Percentiles rank a stretch among this genome's conserved stretches.
Evolutionary conservation across 2,113 vertebrate genomes (phyloP).

Genomic region (Phylloscopus trochilus): DNA sequence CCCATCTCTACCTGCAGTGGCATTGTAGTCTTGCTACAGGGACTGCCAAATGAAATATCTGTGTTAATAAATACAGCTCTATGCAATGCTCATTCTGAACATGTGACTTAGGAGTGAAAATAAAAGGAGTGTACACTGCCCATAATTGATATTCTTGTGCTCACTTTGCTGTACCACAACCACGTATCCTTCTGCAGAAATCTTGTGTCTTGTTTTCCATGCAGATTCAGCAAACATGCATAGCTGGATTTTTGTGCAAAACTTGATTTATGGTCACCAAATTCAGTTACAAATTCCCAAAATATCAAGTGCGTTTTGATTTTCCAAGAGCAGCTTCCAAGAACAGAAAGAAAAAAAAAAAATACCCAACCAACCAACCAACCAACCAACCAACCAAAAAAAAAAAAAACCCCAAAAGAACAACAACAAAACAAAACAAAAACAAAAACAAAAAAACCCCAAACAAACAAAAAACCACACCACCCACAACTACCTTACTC

Average conservation of each 20-base stretch:
- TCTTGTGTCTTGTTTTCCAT: neutral
- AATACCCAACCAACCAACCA: neutral
- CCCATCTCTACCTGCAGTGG: neutral
- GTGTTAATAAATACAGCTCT: slow-evolving; percentile 53
- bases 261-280: slow-evolving; percentile 25
- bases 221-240: slow-evolving; percentile 18
- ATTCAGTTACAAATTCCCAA: slow-evolving; percentile 57
- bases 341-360: neutral
- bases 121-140: slow-evolving; percentile 4
- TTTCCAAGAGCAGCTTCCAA: slow-evolving; percentile 20
- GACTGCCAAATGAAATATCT: slow-evolving; percentile 41
- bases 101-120: neutral
- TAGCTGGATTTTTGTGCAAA: neutral
- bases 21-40: slow-evolving; percentile 48
- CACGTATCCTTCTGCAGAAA: neutral
- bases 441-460: too few relatives aligned
- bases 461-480: too few relatives aligned
- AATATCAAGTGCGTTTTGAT: slow-evolving; percentile 66
- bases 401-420: too few relatives aligned
- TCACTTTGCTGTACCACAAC: neutral
- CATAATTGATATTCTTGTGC: slow-evolving; percentile 26
- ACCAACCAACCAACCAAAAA: too few relatives aligned
- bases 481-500: neutral
- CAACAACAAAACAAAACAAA: neutral
- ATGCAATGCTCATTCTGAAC: slow-evolving; percentile 22